Percentiles rank a stretch among this genome's conserved stretches.
Conservation (phyloP, 2,888 invertebrate species). For the Agrotis puta region DNA sequence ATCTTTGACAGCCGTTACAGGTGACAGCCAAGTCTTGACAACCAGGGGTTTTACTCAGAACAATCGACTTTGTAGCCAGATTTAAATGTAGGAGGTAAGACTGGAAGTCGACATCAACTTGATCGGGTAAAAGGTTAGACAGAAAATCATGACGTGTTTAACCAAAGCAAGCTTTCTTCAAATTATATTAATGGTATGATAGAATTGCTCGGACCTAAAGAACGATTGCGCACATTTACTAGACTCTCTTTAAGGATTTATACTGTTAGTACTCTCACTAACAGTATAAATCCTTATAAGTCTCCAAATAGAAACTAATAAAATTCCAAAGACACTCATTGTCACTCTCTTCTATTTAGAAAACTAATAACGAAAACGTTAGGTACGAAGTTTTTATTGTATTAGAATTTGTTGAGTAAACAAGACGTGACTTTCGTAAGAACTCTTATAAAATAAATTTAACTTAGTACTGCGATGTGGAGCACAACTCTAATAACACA, state of each 20-base stretch:
- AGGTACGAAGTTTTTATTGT: conserved; percentile 6
- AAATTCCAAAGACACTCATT: conserved; percentile 6
- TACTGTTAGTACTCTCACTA: too few species aligned
- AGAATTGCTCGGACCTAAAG: neutral
- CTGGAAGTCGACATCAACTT: too few species aligned
- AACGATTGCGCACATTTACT: neutral
- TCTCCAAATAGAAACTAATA: conserved; percentile 7
- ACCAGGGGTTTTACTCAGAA: too few species aligned
- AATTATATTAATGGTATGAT: neutral
- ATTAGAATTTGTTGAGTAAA: conserved; percentile 20
- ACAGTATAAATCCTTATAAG: neutral
- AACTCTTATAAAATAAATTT: conserved; percentile 3
- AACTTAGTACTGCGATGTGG: neutral
- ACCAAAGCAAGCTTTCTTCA: neutral
- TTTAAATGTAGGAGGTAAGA: too few species aligned
- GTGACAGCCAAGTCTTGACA: too few species aligned
- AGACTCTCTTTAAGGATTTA: too few species aligned
- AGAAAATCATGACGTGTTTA: neutral
- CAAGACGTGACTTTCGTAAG: conserved; percentile 16
- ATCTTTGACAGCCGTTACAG: too few species aligned
- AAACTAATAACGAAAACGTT: conserved; percentile 27
- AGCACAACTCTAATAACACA: neutral
- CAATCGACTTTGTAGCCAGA: too few species aligned
- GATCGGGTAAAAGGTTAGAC: too few species aligned
- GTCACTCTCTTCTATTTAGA: conserved; percentile 11